A percentile compares a stretch with the other conserved stretches of the same genome.
Evolutionary conservation across 2,113 vertebrate species (phyloP).

Genomic region (Aspiorhynchus laticeps): DNA sequence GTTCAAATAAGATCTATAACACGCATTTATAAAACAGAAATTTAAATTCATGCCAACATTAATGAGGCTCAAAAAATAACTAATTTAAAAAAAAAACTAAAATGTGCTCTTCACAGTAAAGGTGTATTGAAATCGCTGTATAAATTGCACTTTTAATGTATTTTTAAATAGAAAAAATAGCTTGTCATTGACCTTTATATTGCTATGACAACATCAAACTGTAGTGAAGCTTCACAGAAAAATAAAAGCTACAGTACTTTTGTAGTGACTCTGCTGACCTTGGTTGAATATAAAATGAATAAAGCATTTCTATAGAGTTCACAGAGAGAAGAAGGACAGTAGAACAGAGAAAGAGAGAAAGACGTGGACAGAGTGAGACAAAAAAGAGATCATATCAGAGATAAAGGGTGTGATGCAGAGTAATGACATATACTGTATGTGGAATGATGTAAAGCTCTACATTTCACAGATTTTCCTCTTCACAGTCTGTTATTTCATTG

Average conservation of each 20-base stretch:
- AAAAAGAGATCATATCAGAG: background rate
- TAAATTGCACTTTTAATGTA: background rate
- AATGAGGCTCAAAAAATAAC: too few species aligned
- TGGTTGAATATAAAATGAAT: background rate
- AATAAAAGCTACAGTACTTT: background rate
- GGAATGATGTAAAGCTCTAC: conserved; percentile 32
- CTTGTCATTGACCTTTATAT: background rate
- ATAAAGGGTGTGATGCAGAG: background rate
- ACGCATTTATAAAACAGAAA: background rate
- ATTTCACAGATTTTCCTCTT: conserved; percentile 27
- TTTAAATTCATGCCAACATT: background rate
- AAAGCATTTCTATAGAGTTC: conserved; percentile 22
- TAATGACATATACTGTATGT: conserved; percentile 14
- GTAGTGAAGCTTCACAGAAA: background rate
- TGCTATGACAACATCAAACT: background rate
- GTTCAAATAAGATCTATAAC: background rate
- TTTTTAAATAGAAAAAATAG: background rate
- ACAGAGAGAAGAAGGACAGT: background rate
- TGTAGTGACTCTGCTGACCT: conserved; percentile 5
- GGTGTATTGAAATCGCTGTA: background rate
- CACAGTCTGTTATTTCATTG: conserved; percentile 42
- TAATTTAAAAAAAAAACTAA: background rate
- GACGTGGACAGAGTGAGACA: background rate
- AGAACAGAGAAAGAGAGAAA: background rate
- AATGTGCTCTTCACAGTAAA: background rate